Conservation (phyloP, 2,888 invertebrate species). For the Euphydryas editha region DNA sequence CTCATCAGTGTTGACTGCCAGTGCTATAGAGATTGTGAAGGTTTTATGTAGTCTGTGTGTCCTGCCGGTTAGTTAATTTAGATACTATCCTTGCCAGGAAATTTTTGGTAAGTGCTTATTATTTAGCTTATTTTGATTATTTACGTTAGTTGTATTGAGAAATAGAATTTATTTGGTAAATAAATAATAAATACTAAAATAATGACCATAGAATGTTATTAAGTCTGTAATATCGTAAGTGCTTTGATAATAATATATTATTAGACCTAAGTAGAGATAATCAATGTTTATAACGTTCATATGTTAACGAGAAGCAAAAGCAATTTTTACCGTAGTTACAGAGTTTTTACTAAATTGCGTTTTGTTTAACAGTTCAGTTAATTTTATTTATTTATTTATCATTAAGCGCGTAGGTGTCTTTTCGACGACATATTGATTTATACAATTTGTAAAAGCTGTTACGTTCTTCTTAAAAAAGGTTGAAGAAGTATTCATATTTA, state of each 20-base stretch:
- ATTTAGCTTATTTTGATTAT: not conserved
- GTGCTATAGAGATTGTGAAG: conserved; percentile 33
- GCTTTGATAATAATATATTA: not conserved
- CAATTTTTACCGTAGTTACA: not conserved
- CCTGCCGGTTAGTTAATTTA: conserved; percentile 10
- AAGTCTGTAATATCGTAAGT: not conserved
- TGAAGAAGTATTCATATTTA: too few relatives aligned
- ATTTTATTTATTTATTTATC: not conserved
- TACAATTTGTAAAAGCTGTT: not conserved
- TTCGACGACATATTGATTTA: conserved; percentile 11
- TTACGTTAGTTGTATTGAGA: not conserved
- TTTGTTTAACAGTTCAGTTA: not conserved
- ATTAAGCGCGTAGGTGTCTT: not conserved
- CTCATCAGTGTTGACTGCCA: conserved; percentile 39
- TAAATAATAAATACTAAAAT: not conserved
- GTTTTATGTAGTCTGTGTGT: conserved; percentile 36
- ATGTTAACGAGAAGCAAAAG: not conserved
- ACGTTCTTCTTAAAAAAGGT: not conserved
- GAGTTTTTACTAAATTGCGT: not conserved
- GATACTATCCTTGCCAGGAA: not conserved
- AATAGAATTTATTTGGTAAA: not conserved
- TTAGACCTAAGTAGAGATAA: not conserved
- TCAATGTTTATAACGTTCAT: not conserved
- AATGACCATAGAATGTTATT: not conserved
- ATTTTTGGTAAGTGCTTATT: conserved; percentile 15